Conservation (phyloP, 2,797 vertebrate genomes). For the Leuciscus waleckii region DNA sequence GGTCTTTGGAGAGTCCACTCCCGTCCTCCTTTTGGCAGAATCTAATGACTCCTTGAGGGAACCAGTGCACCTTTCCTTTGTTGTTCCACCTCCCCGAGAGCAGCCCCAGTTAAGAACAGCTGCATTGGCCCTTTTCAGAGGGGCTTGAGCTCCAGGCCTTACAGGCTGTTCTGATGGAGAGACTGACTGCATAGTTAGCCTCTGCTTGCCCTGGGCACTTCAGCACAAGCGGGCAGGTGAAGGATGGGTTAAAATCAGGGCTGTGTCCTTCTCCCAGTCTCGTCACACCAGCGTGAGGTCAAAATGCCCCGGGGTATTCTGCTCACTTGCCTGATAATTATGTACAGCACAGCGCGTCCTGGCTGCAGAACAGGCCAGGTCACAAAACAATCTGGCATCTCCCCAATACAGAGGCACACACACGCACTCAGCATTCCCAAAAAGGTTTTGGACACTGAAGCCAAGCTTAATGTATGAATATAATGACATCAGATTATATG, state of each 20-base stretch:
- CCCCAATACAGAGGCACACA: slow-evolving; percentile 64
- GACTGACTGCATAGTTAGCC: slow-evolving; percentile 61
- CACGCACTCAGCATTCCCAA: neutral
- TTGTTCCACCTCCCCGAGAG: slow-evolving; percentile 50
- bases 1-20: slow-evolving; percentile 44
- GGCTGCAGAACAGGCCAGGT: slow-evolving; percentile 62
- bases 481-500: neutral
- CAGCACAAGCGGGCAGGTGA: slow-evolving; percentile 39
- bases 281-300: slow-evolving; percentile 71
- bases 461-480: neutral
- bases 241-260: slow-evolving; percentile 17
- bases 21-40: slow-evolving; percentile 48
- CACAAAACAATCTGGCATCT: slow-evolving; percentile 75
- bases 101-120: slow-evolving; percentile 58
- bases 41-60: slow-evolving; percentile 67
- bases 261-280: slow-evolving; percentile 39
- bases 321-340: slow-evolving; percentile 79
- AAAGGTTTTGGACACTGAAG: neutral
- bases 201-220: slow-evolving; percentile 67
- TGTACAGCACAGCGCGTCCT: slow-evolving; percentile 72
- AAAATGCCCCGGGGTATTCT: slow-evolving; percentile 78
- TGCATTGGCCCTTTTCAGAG: slow-evolving; percentile 49
- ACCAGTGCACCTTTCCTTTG: slow-evolving; percentile 26
- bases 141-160: slow-evolving; percentile 53
- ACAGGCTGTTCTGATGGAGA: slow-evolving; percentile 31